Conservation (phyloP, 2,113 vertebrate genomes). For the Clarias magur region DNA sequence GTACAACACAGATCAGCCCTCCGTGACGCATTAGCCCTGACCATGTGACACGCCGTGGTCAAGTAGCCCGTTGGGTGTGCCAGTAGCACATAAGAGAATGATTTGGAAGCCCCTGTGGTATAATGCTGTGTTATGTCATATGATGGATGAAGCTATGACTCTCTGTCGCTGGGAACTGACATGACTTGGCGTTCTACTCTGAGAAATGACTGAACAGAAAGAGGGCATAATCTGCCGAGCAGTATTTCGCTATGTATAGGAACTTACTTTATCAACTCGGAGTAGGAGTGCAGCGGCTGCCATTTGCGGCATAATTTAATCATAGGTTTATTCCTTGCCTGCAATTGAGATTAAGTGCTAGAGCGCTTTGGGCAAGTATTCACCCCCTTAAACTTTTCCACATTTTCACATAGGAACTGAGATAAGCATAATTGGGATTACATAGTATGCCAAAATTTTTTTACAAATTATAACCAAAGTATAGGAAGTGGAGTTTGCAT, state of each 20-base stretch:
- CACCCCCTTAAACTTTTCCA: background rate
- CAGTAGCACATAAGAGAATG: constrained; percentile 18
- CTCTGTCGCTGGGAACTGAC: constrained; percentile 25
- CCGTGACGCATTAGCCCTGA: background rate
- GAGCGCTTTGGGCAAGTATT: background rate
- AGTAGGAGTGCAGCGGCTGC: background rate
- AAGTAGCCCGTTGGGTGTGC: constrained; percentile 4
- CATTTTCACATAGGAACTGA: background rate
- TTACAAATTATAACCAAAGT: background rate
- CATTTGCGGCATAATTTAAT: background rate
- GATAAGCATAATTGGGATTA: background rate
- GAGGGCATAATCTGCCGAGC: constrained; percentile 2
- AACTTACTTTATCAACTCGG: constrained; percentile 19
- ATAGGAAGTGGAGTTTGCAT: too few species aligned
- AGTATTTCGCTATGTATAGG: constrained; percentile 27
- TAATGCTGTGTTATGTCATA: constrained; percentile 8
- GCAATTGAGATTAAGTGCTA: constrained; percentile 9
- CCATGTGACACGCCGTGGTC: constrained; percentile 11
- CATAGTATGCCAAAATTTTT: background rate
- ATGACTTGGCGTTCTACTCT: constrained; percentile 41
- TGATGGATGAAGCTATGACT: constrained; percentile 47
- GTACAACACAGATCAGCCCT: background rate
- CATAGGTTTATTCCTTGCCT: background rate
- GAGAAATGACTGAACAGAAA: constrained; percentile 38
- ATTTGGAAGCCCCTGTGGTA: constrained; percentile 33